Evolutionary conservation across 2,888 invertebrate species (phyloP).

Genomic region (Rhagonycha fulva): DNA sequence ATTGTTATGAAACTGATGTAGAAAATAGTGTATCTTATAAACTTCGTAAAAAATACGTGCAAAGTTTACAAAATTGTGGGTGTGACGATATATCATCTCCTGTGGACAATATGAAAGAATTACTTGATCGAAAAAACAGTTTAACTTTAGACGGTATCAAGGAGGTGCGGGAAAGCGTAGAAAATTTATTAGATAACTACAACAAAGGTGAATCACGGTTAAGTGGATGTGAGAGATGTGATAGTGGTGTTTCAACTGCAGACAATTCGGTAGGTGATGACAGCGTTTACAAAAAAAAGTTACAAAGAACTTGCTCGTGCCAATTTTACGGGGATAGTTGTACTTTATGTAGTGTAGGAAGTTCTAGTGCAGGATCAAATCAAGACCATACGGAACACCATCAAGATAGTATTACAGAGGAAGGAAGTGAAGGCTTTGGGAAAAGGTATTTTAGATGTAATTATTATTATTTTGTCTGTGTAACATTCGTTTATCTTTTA

Average conservation of each 20-base stretch:
- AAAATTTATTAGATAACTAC: slow-evolving; percentile 53
- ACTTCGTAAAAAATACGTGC: slow-evolving; percentile 54
- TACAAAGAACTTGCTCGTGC: slow-evolving; percentile 55
- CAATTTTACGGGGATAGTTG: slow-evolving; percentile 54
- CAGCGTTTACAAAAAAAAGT: slow-evolving; percentile 56
- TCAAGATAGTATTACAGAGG: slow-evolving; percentile 53
- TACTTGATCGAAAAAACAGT: slow-evolving; percentile 52
- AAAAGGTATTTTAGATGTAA: slow-evolving; percentile 44
- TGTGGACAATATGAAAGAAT: slow-evolving; percentile 38
- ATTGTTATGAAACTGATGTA: slow-evolving; percentile 55
- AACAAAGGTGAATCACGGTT: slow-evolving; percentile 58
- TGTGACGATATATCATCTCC: slow-evolving; percentile 19
- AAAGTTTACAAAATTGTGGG: slow-evolving; percentile 48
- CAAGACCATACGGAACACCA: slow-evolving; percentile 55
- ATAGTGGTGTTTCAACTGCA: slow-evolving; percentile 57
- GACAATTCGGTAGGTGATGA: slow-evolving; percentile 55
- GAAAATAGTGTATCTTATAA: slow-evolving; percentile 54
- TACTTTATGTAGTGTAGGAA: slow-evolving; percentile 49
- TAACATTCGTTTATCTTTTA: slow-evolving; percentile 31
- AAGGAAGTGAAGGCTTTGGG: slow-evolving; percentile 51
- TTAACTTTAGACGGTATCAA: slow-evolving; percentile 54
- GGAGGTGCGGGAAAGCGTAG: slow-evolving; percentile 57
- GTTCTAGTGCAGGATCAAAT: slow-evolving; percentile 53
- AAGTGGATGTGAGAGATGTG: slow-evolving; percentile 60
- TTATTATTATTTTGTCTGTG: background rate